phyloP scores from a whole-genome alignment of 2,888 invertebrate genomes.

The Chirona hameri region DNA sequence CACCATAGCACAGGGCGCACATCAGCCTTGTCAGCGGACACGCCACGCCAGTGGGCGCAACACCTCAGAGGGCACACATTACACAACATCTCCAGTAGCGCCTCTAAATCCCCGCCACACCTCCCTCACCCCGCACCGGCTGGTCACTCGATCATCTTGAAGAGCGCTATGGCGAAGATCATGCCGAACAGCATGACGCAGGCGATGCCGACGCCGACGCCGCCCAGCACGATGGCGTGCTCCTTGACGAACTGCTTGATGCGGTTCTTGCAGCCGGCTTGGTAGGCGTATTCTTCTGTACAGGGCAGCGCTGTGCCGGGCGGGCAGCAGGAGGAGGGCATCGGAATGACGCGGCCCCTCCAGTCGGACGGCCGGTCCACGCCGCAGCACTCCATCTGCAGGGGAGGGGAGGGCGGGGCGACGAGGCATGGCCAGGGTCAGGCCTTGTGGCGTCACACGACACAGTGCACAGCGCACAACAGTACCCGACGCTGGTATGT shows the following conservation, averaged over 20 bases:
- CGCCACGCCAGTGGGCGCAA: too few species aligned
- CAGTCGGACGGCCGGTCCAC: conserved; percentile 36
- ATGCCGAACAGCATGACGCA: conserved; percentile 66
- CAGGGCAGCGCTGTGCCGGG: conserved; percentile 55
- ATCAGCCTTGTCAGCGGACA: neutral
- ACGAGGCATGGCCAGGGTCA: neutral
- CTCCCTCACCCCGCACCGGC: neutral
- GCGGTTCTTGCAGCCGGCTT: conserved; percentile 69
- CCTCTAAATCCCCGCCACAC: neutral
- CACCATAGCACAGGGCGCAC: too few species aligned
- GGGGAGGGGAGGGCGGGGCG: neutral
- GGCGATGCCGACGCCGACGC: conserved; percentile 77
- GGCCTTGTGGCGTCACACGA: too few species aligned
- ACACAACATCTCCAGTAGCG: neutral
- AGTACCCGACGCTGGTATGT: neutral
- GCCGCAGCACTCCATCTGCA: conserved; percentile 39
- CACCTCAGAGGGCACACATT: too few species aligned
- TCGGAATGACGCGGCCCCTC: conserved; percentile 9
- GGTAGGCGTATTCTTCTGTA: conserved; percentile 62
- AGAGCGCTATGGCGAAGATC: conserved; percentile 65
- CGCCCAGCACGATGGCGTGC: conserved; percentile 75
- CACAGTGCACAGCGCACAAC: too few species aligned
- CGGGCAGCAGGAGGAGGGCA: conserved; percentile 33
- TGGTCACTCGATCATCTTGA: conserved; percentile 63
- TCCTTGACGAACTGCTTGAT: conserved; percentile 67